Conservation (phyloP, 2,113 vertebrate species). For the Aphyosemion australe region DNA sequence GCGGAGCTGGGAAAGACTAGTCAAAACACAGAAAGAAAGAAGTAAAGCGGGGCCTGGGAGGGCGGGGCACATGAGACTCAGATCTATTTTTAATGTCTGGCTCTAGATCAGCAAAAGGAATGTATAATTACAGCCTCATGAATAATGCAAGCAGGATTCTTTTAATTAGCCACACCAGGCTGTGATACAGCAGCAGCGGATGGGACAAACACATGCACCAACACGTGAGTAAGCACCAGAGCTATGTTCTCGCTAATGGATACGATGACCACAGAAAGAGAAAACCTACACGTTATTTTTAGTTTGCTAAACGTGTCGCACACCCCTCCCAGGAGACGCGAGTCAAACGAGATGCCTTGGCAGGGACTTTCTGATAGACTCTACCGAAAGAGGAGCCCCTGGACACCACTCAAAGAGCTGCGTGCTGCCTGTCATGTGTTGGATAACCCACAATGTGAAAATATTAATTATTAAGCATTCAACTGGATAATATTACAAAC, state of each 20-base stretch:
- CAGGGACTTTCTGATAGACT: conserved; percentile 54
- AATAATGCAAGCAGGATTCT: conserved; percentile 72
- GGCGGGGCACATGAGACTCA: conserved; percentile 64
- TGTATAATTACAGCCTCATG: conserved; percentile 77
- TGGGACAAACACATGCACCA: conserved; percentile 51
- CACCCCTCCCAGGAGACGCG: conserved; percentile 24
- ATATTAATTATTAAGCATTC: conserved; percentile 68
- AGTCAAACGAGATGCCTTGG: conserved; percentile 56
- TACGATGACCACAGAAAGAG: conserved; percentile 1
- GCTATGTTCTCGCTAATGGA: conserved; percentile 2
- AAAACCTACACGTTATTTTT: conserved; percentile 6
- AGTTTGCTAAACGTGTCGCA: conserved; percentile 23
- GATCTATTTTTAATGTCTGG: conserved; percentile 81
- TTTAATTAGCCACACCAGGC: conserved; percentile 75
- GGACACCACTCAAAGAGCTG: conserved; percentile 51
- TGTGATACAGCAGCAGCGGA: conserved; percentile 56
- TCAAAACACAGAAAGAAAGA: conserved; percentile 51
- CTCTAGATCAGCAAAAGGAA: conserved; percentile 77
- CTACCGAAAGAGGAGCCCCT: conserved; percentile 41
- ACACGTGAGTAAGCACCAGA: not conserved
- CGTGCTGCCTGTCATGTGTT: conserved; percentile 54
- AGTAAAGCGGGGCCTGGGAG: conserved; percentile 43
- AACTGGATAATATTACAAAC: conserved; percentile 60
- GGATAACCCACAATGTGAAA: conserved; percentile 61
- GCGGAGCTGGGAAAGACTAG: conserved; percentile 37